Evolutionary conservation across 2,888 invertebrate species (phyloP).

Genomic region (Microctonus hyperodae): DNA sequence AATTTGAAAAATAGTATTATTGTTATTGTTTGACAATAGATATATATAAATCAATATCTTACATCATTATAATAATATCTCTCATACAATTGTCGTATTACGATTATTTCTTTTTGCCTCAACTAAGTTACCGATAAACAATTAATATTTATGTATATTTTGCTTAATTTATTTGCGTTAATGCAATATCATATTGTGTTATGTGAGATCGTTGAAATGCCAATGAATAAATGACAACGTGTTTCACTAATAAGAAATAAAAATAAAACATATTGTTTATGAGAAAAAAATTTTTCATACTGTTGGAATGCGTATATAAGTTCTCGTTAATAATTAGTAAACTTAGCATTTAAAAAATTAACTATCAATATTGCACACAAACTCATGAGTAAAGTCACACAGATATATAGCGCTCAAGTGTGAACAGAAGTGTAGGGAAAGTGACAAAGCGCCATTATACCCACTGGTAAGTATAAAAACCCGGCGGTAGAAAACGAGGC

Average conservation of each 20-base stretch:
- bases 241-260: not conserved
- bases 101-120: not conserved
- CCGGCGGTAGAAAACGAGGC: slow-evolving; percentile 56
- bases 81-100: not conserved
- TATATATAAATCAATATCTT: not conserved
- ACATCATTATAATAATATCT: not conserved
- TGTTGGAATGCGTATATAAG: not conserved
- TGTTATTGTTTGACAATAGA: not conserved
- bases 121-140: not conserved
- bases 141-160: not conserved
- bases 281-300: not conserved
- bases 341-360: not conserved
- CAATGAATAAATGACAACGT: not conserved
- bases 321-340: slow-evolving; percentile 1
- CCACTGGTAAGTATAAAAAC: slow-evolving; percentile 56
- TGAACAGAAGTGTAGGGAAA: slow-evolving; percentile 57
- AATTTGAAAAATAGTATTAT: not conserved
- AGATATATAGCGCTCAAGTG: not conserved
- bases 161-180: no score
- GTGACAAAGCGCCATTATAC: slow-evolving; percentile 57
- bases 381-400: not conserved
- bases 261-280: not conserved
- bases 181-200: not conserved
- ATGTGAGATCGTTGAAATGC: not conserved
- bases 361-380: not conserved